phyloP scores from a whole-genome alignment of 1,140 invertebrate species.

The Drosophila quadrilineata region DNA sequence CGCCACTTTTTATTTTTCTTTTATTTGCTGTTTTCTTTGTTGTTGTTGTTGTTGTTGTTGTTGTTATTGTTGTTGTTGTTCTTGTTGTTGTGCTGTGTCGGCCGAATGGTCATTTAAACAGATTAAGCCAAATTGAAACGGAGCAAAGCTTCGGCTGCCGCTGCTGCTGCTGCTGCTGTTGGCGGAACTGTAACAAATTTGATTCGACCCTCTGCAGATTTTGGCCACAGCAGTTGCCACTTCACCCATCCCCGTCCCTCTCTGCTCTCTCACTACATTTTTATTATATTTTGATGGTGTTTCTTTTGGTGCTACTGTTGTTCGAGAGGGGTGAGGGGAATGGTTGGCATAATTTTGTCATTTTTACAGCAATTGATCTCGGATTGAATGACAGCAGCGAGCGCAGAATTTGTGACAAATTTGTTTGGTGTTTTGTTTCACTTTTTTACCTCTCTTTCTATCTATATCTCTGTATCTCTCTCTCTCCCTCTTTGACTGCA shows the following conservation, averaged over 20 bases:
- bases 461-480: conserved; percentile 4
- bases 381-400: conserved; percentile 63
- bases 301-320: conserved; percentile 13
- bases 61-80: conserved; percentile 4
- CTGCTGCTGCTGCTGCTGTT: no score
- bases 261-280: background rate
- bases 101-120: conserved; percentile 52
- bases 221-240: background rate
- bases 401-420: conserved; percentile 10
- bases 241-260: background rate
- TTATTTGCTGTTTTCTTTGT: conserved; percentile 8
- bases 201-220: conserved; percentile 16
- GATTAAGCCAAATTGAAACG: conserved; percentile 68
- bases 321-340: no score
- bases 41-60: conserved; percentile 1
- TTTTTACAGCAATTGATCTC: conserved; percentile 78
- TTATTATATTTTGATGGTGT: background rate
- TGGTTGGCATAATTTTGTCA: conserved; percentile 68
- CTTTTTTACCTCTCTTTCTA: background rate
- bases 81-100: conserved; percentile 5
- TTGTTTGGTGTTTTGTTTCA: conserved; percentile 33
- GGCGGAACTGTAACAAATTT: conserved; percentile 40
- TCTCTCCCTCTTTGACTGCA: conserved; percentile 27
- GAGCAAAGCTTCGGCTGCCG: conserved; percentile 45
- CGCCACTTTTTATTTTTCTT: no score